Conservation (phyloP, 1,140 invertebrate species). For the Leguminivora glycinivorella region DNA sequence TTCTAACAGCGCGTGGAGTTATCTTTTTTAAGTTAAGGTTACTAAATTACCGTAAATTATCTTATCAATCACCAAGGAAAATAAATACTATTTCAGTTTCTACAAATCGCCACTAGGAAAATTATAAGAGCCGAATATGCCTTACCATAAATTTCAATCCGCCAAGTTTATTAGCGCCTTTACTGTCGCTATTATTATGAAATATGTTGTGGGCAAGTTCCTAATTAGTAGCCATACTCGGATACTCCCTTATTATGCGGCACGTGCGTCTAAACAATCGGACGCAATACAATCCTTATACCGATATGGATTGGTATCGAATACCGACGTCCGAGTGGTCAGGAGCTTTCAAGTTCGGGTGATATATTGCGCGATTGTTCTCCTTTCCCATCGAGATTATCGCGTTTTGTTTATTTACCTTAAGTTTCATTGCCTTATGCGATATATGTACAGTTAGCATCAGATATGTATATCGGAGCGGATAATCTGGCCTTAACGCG, state of each 20-base stretch:
- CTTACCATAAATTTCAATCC: background rate
- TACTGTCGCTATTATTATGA: conserved; percentile 10
- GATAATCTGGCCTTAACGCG: too few relatives aligned
- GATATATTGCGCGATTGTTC: conserved; percentile 20
- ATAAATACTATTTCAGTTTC: too few relatives aligned
- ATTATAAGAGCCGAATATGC: background rate
- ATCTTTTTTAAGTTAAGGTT: too few relatives aligned
- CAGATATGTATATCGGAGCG: too few relatives aligned
- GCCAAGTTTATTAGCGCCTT: background rate
- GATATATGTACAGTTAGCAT: too few relatives aligned
- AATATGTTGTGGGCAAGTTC: background rate
- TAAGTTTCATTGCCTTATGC: background rate
- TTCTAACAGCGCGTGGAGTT: too few relatives aligned
- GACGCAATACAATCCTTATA: background rate
- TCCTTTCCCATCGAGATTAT: conserved; percentile 1
- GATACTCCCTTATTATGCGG: background rate
- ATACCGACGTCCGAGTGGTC: background rate
- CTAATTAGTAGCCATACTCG: background rate
- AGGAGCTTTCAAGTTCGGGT: conserved; percentile 16
- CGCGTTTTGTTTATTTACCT: conserved; percentile 4
- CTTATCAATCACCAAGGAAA: too few relatives aligned
- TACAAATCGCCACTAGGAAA: background rate
- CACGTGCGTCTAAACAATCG: conserved; percentile 21
- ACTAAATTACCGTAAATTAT: too few relatives aligned
- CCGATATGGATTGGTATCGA: conserved; percentile 25